Percentiles rank a stretch among this genome's conserved stretches.
Conservation (phyloP, 2,113 vertebrate species). For the Ammodytes marinus region DNA sequence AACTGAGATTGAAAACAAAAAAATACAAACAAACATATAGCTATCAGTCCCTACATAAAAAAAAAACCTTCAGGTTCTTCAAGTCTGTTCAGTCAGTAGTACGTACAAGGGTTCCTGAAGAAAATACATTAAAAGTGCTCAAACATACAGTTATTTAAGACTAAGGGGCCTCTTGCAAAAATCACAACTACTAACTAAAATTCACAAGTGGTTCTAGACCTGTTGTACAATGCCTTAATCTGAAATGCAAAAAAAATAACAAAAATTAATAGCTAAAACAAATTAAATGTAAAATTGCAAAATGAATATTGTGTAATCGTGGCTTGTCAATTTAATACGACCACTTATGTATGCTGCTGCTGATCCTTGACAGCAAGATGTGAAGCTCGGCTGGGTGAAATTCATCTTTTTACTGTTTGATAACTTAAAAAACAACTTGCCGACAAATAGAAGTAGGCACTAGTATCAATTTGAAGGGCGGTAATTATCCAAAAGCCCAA, state of each 20-base stretch:
- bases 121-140: conserved; percentile 54
- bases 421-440: not conserved
- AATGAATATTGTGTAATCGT: not conserved
- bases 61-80: conserved; percentile 34
- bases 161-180: conserved; percentile 35
- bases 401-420: not conserved
- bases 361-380: not conserved
- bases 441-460: not conserved
- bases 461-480: not conserved
- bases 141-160: conserved; percentile 31
- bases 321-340: not conserved
- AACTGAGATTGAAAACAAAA: not conserved
- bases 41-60: conserved; percentile 4
- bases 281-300: not conserved
- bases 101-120: not conserved
- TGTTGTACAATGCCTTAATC: not conserved
- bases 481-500: not conserved
- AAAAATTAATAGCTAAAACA: not conserved
- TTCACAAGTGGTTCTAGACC: not conserved
- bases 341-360: not conserved
- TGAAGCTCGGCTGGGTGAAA: not conserved
- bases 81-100: conserved; percentile 67
- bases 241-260: not conserved
- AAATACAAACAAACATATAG: conserved; percentile 12
- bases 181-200: not conserved